Evolutionary conservation across 64 coral and sea anemone species (phyloP), one percentile per base, ranked within the genome.

Genomic region (Porites australiensis): DNA sequence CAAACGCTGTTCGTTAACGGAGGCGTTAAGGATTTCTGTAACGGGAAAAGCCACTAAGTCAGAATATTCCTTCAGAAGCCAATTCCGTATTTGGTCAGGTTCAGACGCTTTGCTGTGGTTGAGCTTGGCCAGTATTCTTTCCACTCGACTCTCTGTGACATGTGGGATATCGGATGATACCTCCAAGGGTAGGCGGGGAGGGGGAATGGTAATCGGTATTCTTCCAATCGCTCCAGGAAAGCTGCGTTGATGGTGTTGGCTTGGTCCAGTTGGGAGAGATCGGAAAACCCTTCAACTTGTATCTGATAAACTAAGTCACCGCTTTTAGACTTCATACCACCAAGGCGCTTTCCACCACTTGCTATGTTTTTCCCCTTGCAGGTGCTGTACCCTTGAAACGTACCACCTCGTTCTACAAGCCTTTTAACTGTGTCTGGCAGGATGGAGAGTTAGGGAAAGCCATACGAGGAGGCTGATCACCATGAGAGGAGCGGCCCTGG

Each of bases 191-290:
- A 91, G n/a, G 64, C 68, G 77, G n/a, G 64, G 43, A 82, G 89
- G 10, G 62, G 50, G 7, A 12, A 48, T 47, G 45, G 77, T 83
- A 83, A 82, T 54, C 68, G 65, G 68, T 91, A 82, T 52, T 71
- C 89, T 58, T 82, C 20, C 50, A 82, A 55, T 13, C 22, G 89
- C 68, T 70, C 89, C 13, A 82, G 44, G 55, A 82, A 73, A 21
- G 89, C 89, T 55, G 48, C 51, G 54, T 91, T 91, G 62, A 91
- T 91, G 50, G n/a, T 37, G 57, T 83, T 83, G 63, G 89, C 76
- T 90, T 90, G 88, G 8, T 90, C 88, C 66, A 52, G 59, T 53
- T 54, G 54, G 20, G 87, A 79, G 16, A 90, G 48, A n/a, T 50
- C 49, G 22, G 75, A 81, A 70, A 90, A 90, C 0, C 78, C 14